A percentile compares a stretch with the other conserved stretches of the same genome.
These are phyloP conservation scores for Stegostoma tigrinum DNA, from an alignment of 2,113 vertebrate genomes.

Conservation along the genomic window DNA sequence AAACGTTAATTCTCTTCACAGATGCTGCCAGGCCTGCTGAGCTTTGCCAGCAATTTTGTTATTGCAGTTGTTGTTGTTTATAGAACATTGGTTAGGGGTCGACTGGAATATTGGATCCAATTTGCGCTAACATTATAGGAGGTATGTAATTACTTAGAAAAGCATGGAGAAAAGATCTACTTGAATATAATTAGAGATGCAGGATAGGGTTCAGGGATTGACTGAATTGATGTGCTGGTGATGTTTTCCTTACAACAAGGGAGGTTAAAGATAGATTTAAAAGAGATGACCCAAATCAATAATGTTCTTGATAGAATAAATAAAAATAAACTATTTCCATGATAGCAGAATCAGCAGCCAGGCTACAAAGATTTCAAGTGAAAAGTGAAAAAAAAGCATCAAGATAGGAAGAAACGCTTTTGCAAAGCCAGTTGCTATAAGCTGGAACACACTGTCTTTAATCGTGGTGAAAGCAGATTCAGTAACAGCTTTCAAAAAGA, in stretches of 20 bases:
- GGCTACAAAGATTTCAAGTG: neutral
- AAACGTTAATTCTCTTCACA: too few relatives aligned
- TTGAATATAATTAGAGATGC: neutral
- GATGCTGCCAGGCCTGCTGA: too few relatives aligned
- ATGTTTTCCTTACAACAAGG: neutral
- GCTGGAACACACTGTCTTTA: neutral
- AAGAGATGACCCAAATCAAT: neutral
- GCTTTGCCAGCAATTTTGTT: too few relatives aligned
- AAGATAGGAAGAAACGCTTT: neutral
- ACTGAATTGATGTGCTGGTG: neutral
- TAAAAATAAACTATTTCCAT: neutral
- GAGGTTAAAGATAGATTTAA: too few relatives aligned
- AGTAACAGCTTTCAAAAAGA: neutral
- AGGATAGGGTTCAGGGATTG: neutral
- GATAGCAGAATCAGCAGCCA: neutral
- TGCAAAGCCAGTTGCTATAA: neutral
- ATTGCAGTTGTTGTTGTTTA: neutral
- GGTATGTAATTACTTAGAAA: neutral
- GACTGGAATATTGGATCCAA: neutral
- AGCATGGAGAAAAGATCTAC: neutral
- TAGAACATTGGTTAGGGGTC: neutral
- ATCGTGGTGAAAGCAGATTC: neutral
- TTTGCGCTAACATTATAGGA: neutral
- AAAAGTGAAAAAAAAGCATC: neutral
- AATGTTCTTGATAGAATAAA: neutral